Evolutionary conservation across 2,797 vertebrate species (phyloP), one percentile per base, ranked within the genome.

Genomic region (Acropternis orthonyx): DNA sequence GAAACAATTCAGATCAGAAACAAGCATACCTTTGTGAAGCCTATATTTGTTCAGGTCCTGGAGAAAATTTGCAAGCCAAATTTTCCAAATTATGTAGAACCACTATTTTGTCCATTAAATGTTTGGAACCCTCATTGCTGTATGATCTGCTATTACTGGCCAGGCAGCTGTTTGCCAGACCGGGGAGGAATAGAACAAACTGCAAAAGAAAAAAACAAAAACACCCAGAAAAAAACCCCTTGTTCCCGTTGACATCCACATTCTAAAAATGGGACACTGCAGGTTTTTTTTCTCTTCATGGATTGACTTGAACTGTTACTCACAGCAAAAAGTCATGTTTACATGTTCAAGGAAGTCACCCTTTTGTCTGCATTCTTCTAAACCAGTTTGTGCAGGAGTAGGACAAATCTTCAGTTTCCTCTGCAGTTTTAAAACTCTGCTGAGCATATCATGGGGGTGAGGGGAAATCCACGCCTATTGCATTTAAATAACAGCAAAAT

Each of bases 1-100:
- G 97, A 97, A 97, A 84, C 90, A 89, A 92, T 85, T 88, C 89
- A 56, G 85, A 96, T 96, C 87, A 96, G 97, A 97, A 97, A 98
- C 97, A 98, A 96, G 92, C 92, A 93, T 91, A 98, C 96, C 96
- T 97, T 97, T 97, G 97, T 98, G 81, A 94, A 87, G 73, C 41
- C 89, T 96, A 12, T 92, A 79, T 97, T 96, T 97, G 89, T 95
- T 95, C 37, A 91, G 88, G 67, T 96, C 59, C 61, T 88, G 72
- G 55, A 88, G 62, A 88, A 91, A 76, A 85, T 75, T 79, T 88
- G 81, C 69, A 92, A 92, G 80, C 88, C 80, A 93, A 78, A 55
- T 94, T 94, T 96, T 94, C 91, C 86, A 89, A 82, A 86, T 81
- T 30, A 65, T 92, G n/a, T 75, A 82, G 84, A 96, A 93, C 65